A percentile compares a stretch with the other conserved stretches of the same genome.
Evolutionary conservation across 2,888 invertebrate species (phyloP).

Genomic region (Mesorhabditis spiculigera): DNA sequence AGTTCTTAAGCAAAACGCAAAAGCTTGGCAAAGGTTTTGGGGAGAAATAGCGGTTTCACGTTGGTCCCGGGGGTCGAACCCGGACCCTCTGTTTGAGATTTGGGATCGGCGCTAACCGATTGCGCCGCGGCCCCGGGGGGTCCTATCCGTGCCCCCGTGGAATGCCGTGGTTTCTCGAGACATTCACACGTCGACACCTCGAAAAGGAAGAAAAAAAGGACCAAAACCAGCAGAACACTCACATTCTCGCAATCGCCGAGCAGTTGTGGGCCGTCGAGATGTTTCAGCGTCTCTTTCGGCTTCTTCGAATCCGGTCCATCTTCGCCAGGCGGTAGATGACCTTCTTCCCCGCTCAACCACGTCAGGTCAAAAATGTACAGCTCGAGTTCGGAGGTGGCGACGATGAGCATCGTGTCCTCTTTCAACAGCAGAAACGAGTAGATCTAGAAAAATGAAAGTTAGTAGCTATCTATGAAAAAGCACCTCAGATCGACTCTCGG

Average conservation of each 20-base stretch:
- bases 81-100: no score
- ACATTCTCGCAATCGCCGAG: slow-evolving; percentile 20
- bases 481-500: slow-evolving; percentile 71
- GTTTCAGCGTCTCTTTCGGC: slow-evolving; percentile 16
- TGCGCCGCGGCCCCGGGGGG: no score
- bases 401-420: slow-evolving; percentile 78
- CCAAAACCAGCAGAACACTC: slow-evolving; percentile 3
- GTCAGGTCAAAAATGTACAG: slow-evolving; percentile 71
- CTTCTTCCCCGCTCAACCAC: slow-evolving; percentile 33
- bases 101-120: no score
- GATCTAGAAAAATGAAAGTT: slow-evolving; percentile 59
- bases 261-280: neutral
- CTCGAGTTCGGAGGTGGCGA: slow-evolving; percentile 80
- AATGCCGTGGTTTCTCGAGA: no score
- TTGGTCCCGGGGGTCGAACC: no score
- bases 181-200: slow-evolving; percentile 80
- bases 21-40: no score
- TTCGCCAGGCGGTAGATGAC: slow-evolving; percentile 37
- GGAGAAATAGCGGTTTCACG: no score
- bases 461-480: slow-evolving; percentile 2
- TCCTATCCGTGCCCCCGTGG: no score
- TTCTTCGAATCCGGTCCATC: slow-evolving; percentile 12
- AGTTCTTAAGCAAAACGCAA: no score
- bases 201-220: slow-evolving; percentile 61
- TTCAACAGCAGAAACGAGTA: slow-evolving; percentile 79